phyloP scores from a whole-genome alignment of 2,888 invertebrate species.

The Quadriops clusia region DNA sequence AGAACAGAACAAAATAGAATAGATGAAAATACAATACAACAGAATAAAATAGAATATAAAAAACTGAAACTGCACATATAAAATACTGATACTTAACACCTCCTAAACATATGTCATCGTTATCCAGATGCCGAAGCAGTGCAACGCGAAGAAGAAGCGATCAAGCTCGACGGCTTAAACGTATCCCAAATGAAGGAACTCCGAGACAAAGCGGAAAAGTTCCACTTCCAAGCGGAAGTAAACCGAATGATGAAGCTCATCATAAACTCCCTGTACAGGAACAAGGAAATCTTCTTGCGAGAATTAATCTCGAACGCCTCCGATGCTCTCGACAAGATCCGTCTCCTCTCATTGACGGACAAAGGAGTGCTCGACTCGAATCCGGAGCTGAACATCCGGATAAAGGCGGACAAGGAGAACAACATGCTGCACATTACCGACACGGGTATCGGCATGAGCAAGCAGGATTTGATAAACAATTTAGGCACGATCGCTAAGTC shows the following conservation, averaged over 20 bases:
- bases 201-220: constrained; percentile 77
- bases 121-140: constrained; percentile 75
- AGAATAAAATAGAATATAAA: too few relatives aligned
- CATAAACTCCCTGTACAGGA: constrained; percentile 97
- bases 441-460: constrained; percentile 96
- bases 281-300: constrained; percentile 97
- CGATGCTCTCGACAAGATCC: constrained; percentile 96
- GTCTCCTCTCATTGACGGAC: constrained; percentile 84
- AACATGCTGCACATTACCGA: constrained; percentile 89
- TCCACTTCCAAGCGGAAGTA: constrained; percentile 94
- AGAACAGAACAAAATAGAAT: too few relatives aligned
- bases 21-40: too few relatives aligned
- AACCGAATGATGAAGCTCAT: constrained; percentile 99
- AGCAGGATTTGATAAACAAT: constrained; percentile 84
- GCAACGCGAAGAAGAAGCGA: constrained; percentile 89
- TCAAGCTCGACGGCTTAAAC: constrained; percentile 88
- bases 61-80: too few relatives aligned
- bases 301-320: constrained; percentile 99
- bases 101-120: constrained; percentile 4
- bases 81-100: neutral
- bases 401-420: constrained; percentile 86
- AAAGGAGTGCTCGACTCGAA: constrained; percentile 64
- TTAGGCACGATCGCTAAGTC: constrained; percentile 98
- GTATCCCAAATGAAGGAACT: constrained; percentile 89
- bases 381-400: constrained; percentile 77